These are phyloP conservation scores for Megalops cyprinoides DNA, from an alignment of 2,797 vertebrate species.

Conservation along the genomic window DNA sequence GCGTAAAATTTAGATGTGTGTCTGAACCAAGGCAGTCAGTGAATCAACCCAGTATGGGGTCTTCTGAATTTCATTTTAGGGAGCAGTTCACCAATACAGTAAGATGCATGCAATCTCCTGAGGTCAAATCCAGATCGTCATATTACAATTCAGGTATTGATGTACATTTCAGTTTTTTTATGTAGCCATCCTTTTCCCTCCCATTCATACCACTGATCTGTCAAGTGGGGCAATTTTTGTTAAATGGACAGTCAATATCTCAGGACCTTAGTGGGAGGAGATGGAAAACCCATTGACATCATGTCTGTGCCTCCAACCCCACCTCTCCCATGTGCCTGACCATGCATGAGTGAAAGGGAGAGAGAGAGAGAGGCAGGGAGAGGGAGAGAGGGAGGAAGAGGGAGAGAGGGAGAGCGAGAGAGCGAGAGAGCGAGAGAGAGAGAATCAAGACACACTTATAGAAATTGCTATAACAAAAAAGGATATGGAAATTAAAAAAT, in stretches of 20 bases:
- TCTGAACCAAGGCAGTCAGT: constrained; percentile 27
- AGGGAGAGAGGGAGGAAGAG: neutral
- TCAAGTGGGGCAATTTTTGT: constrained; percentile 45
- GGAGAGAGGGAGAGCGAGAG: neutral
- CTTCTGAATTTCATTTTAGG: constrained; percentile 61
- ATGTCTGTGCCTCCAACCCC: neutral
- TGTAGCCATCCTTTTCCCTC: constrained; percentile 26
- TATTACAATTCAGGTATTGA: constrained; percentile 57
- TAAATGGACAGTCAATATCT: constrained; percentile 24
- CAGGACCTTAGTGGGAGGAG: constrained; percentile 6
- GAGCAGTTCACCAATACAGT: constrained; percentile 42
- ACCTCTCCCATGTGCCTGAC: too few relatives aligned
- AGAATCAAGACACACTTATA: constrained; percentile 16
- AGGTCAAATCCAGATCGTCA: constrained; percentile 63
- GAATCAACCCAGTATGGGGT: constrained; percentile 37
- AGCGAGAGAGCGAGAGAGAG: neutral
- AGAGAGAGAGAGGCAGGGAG: too few relatives aligned
- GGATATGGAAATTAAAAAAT: neutral
- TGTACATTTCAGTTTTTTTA: constrained; percentile 47
- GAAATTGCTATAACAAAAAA: neutral
- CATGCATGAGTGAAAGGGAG: too few relatives aligned
- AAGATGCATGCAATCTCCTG: constrained; percentile 61
- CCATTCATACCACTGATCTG: constrained; percentile 40
- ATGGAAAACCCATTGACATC: constrained; percentile 7
- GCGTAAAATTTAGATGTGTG: constrained; percentile 38